Evolutionary conservation across 2,113 vertebrate genomes (phyloP).

Genomic region (Oryzias curvinotus): DNA sequence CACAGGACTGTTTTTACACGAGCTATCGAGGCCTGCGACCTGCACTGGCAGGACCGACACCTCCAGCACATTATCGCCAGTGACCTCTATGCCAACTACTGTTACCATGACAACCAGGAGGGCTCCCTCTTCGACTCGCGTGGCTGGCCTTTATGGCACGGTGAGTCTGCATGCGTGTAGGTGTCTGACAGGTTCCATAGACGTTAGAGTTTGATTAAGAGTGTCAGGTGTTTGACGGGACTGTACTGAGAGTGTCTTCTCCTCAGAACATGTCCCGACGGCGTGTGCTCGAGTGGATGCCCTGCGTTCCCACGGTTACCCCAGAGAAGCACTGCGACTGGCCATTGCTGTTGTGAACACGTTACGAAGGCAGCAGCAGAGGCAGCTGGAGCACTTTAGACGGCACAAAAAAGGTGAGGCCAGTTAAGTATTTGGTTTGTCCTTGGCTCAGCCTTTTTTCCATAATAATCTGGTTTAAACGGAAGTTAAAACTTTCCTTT

Average conservation of each 20-base stretch:
- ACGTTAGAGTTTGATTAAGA: not conserved
- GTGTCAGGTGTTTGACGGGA: not conserved
- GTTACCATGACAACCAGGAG: constrained; percentile 97
- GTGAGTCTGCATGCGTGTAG: constrained; percentile 71
- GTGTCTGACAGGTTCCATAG: constrained; percentile 15
- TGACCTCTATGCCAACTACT: constrained; percentile 98
- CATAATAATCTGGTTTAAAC: too few relatives aligned
- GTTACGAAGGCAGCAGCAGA: constrained; percentile 92
- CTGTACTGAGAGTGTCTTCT: not conserved
- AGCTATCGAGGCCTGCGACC: constrained; percentile 97
- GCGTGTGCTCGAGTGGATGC: constrained; percentile 96
- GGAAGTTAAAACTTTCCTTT: too few relatives aligned
- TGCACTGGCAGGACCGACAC: constrained; percentile 99
- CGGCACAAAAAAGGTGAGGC: constrained; percentile 91
- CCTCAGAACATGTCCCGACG: constrained; percentile 92
- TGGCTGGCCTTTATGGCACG: constrained; percentile 97
- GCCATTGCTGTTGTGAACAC: constrained; percentile 97
- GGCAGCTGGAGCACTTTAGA: constrained; percentile 92
- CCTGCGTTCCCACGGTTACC: constrained; percentile 94
- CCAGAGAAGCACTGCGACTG: constrained; percentile 92
- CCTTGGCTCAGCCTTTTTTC: not conserved
- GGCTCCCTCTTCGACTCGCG: constrained; percentile 94
- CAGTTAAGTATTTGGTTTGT: not conserved
- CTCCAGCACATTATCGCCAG: constrained; percentile 98
- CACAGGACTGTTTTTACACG: constrained; percentile 98